Base-by-base conservation (phyloP, 2,888 invertebrate species). In the Macaria liturata region DNA sequence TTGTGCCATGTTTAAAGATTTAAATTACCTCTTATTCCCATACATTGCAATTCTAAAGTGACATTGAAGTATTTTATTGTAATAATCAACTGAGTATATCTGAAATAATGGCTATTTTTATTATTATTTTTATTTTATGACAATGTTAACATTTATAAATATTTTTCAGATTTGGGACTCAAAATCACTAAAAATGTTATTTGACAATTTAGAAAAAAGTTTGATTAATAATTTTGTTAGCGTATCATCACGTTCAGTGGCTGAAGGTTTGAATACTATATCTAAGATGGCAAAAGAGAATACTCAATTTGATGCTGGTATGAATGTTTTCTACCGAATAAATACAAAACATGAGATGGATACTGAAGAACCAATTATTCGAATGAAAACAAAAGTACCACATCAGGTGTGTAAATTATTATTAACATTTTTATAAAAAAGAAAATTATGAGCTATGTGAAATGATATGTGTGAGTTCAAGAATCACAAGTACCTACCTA, bases 311-410 rank as follows among this genome's bases (percentile, higher is more conserved):
- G 9, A 40, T 7, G 49, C 44, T 31, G 66, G 62, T 2, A 47
- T 66, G 7, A 42, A 42, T 37, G 57, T 47, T 9, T 60, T 65
- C 37, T 58, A 54, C 4, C 46, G 7, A 7, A 9, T 57, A 5
- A 51, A 64, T 51, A 30, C 34, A 9, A n/a, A 63, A 34, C 58
- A 63, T 31, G 63, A 63, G 39, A 31, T 34, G 39, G 32, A 44
- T 43, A 55, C 52, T 3, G 37, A 49, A 37, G 64, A 67, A 34
- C 62, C 65, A 30, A 20, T 62, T 8, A n/a, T 64, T 4, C 49
- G 32, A 6, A 61, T 65, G 63, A 60, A 46, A 42, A 62, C 52
- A 4, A 54, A 56, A 42, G 0, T 51, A 20, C 20, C 20, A 1
- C 20, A 20, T 20, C 20, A 20, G 20, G 20, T 20, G 20, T 2